Conservation (phyloP, 2,113 vertebrate species). For the Pungitius pungitius region DNA sequence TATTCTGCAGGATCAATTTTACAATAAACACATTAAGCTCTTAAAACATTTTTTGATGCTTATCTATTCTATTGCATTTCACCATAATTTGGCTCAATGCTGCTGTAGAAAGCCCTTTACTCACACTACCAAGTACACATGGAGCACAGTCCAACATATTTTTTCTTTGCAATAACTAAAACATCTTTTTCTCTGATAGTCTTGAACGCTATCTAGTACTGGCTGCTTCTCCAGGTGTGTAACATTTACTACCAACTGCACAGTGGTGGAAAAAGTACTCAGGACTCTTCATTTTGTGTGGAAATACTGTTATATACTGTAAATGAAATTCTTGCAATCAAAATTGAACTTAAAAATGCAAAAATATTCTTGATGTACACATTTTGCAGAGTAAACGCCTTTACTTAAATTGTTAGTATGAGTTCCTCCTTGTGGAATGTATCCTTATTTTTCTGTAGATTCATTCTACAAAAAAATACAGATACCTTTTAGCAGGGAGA, state of each 20-base stretch:
- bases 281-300: not conserved
- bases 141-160: not conserved
- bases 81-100: conserved; percentile 3
- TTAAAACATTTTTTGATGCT: not conserved
- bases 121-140: not conserved
- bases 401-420: not conserved
- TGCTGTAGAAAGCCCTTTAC: not conserved
- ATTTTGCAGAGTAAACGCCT: not conserved
- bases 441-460: too few relatives aligned
- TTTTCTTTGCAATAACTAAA: not conserved
- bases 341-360: not conserved
- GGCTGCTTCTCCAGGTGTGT: not conserved
- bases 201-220: not conserved
- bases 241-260: not conserved
- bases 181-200: not conserved
- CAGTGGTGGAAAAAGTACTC: not conserved
- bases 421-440: too few relatives aligned
- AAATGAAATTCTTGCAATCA: not conserved
- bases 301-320: not conserved
- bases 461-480: too few relatives aligned
- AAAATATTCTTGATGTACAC: not conserved
- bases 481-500: too few relatives aligned
- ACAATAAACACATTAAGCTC: not conserved
- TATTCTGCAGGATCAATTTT: conserved; percentile 1
- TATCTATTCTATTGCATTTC: conserved; percentile 16